Evolutionary conservation across 2,797 vertebrate genomes (phyloP), one percentile per base, ranked within the genome.

Genomic region (Leptoclinus maculatus): DNA sequence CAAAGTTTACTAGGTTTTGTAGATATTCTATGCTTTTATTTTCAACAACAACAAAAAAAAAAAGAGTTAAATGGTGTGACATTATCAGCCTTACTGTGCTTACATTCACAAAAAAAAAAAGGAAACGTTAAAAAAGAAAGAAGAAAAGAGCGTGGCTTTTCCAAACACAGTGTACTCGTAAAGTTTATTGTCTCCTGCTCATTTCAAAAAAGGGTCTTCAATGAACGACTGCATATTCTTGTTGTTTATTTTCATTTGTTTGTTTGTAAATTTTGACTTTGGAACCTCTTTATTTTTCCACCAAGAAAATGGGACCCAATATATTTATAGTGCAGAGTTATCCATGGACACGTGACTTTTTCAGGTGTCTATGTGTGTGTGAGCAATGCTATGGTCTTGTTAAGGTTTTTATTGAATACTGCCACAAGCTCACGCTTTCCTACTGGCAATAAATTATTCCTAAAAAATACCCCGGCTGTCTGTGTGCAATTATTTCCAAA

Each of bases 371-470:
- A 41, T 91, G 94, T 93, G 87, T 90, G 92, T 95, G 93, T 93
- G 94, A 95, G 93, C 94, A 96, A 96, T 95, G 96, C 96, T 96
- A 97, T 93, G 95, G 96, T 98, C 97, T 97, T 97, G 97, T 99
- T 97, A 97, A 97, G 95, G 96, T 98, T 99, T 98, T 98, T 99
- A 99, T 97, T 96, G 95, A 97, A 96, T 98, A 97, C 96, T 98
- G 96, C 96, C 97, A 97, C 97, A 96, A 98, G 97, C 96, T 95
- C 96, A 96, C 95, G 96, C 97, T 99, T 99, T 99, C 97, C 97
- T 99, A 99, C 96, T 97, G 98, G 98, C 97, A 99, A 99, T 99
- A 99, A 99, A 99, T 99, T 99, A 99, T 99, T 99, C 97, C 97
- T 97, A 96, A 98, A 97, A 99, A 93, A 95, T 91, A 84, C 12